phyloP scores from a whole-genome alignment of 2,888 invertebrate genomes.

The Calephelis perditalis region DNA sequence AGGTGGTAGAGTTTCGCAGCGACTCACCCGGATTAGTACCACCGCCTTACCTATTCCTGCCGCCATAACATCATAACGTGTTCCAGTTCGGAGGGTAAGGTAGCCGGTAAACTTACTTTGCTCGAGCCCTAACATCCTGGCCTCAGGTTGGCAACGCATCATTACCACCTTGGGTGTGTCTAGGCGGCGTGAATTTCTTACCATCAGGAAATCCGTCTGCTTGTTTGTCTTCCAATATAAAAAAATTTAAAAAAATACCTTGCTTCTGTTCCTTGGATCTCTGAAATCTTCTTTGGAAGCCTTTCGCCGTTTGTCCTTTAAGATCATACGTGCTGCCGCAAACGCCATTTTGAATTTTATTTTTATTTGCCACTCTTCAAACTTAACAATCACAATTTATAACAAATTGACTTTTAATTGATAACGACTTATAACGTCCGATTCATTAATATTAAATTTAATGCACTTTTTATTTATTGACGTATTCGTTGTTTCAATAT shows the following conservation, averaged over 20 bases:
- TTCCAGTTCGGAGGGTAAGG: too few relatives aligned
- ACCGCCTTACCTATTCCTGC: too few relatives aligned
- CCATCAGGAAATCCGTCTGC: too few relatives aligned
- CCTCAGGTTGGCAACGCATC: too few relatives aligned
- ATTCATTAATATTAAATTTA: constrained; percentile 20
- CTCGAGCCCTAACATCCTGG: too few relatives aligned
- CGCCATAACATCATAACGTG: too few relatives aligned
- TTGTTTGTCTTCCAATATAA: too few relatives aligned
- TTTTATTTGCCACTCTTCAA: constrained; percentile 22
- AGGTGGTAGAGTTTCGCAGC: too few relatives aligned
- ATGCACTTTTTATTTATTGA: constrained; percentile 42
- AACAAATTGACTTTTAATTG: constrained; percentile 30
- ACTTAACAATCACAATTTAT: constrained; percentile 29
- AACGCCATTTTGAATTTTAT: constrained; percentile 82
- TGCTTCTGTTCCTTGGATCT: constrained; percentile 85
- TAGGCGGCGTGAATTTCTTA: too few relatives aligned
- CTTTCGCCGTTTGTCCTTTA: constrained; percentile 89
- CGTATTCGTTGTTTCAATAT: constrained; percentile 40
- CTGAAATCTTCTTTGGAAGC: constrained; percentile 89
- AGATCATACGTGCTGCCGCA: constrained; percentile 90
- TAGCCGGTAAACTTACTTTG: too few relatives aligned
- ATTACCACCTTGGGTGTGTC: too few relatives aligned
- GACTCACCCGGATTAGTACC: too few relatives aligned
- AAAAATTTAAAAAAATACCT: constrained; percentile 74
- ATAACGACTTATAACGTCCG: constrained; percentile 20